Percentiles rank a stretch among this genome's conserved stretches.
phyloP scores from a whole-genome alignment of 1,140 invertebrate species.

The Paracyclopina nana region DNA sequence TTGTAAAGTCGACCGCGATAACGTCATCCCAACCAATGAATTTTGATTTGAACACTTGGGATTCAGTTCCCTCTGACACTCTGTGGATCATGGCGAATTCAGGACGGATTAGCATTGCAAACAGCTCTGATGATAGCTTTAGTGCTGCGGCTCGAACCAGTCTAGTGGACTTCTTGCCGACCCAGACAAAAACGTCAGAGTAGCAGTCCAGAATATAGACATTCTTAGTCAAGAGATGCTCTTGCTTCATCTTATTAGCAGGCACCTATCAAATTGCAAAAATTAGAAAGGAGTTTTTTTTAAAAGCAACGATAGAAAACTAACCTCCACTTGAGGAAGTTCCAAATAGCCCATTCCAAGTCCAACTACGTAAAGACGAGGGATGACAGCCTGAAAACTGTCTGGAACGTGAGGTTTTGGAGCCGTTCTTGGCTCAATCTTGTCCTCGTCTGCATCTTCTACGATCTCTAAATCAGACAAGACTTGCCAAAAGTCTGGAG shows the following conservation, averaged over 20 bases:
- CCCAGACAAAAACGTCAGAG: slow-evolving; percentile 95
- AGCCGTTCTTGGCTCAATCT: slow-evolving; percentile 6
- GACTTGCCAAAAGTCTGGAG: slow-evolving; percentile 57
- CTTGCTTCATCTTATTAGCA: slow-evolving; percentile 46
- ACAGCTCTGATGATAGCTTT: slow-evolving; percentile 83
- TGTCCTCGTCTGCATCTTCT: slow-evolving; percentile 24
- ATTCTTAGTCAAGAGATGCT: slow-evolving; percentile 67
- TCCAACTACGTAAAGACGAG: slow-evolving; percentile 76
- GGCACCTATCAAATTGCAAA: slow-evolving; percentile 46
- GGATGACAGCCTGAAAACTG: slow-evolving; percentile 49
- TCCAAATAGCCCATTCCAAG: slow-evolving; percentile 97
- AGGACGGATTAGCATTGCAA: slow-evolving; percentile 69
- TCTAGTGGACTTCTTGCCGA: slow-evolving; percentile 92
- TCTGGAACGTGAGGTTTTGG: slow-evolving; percentile 50
- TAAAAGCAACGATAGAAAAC: background rate
- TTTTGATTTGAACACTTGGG: slow-evolving; percentile 87
- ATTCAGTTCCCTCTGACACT: slow-evolving; percentile 22
- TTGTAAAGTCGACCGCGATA: slow-evolving; percentile 94
- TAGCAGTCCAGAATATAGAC: slow-evolving; percentile 95
- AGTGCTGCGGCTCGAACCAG: slow-evolving; percentile 86
- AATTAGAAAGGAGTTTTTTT: background rate
- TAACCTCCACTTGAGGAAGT: slow-evolving; percentile 63
- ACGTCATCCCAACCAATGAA: slow-evolving; percentile 97
- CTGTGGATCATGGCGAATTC: slow-evolving; percentile 68
- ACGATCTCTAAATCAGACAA: slow-evolving; percentile 30